Evolutionary conservation across 2,888 invertebrate species (phyloP), one percentile per base, ranked within the genome.

Genomic region (Allophyes oxyacanthae): DNA sequence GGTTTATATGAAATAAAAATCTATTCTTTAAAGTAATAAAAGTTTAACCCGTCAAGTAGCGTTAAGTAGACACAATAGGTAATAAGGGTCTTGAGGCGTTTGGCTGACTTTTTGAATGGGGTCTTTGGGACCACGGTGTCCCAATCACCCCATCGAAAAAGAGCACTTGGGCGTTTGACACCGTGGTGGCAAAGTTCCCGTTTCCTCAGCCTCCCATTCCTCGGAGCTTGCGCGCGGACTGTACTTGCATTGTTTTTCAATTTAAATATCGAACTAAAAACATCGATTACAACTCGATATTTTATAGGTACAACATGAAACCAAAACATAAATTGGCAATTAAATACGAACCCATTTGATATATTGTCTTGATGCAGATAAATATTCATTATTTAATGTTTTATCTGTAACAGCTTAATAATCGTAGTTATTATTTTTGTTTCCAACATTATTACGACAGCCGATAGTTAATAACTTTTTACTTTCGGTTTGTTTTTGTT

Each of bases 271-370:
- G 41, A 38, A 11, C 13, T 8, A 28, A 14, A 9, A 13, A 13
- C 15, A 55, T 28, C 10, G 2, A 32, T 34, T 0, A n/a, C 2
- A 7, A 11, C 13, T 10, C 13, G 7, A 26, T 46, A 4, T 3
- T 20, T 20, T 4, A 20, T 3, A 20, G 2, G 20, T 20, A 20
- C 4, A 20, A 2, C 20, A 55, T 7, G 30, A 43, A 46, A 37
- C 14, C 13, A 1, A 30, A 42, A 57, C 36, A 65, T 57, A 60
- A 67, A 71, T 72, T 72, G 57, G 30, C 64, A 60, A 67, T 68
- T 58, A 67, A 67, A 51, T 51, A 36, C 14, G 37, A 61, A 68
- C 41, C 28, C 26, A 10, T 38, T 55, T 50, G 45, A 38, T 45
- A 49, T 34, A 63, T 50, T 33, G 13, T 42, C 25, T 42, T 49